These are phyloP conservation scores for Hipposideros larvatus DNA, from an alignment of 2,797 vertebrate genomes.

Conservation along the genomic window DNA sequence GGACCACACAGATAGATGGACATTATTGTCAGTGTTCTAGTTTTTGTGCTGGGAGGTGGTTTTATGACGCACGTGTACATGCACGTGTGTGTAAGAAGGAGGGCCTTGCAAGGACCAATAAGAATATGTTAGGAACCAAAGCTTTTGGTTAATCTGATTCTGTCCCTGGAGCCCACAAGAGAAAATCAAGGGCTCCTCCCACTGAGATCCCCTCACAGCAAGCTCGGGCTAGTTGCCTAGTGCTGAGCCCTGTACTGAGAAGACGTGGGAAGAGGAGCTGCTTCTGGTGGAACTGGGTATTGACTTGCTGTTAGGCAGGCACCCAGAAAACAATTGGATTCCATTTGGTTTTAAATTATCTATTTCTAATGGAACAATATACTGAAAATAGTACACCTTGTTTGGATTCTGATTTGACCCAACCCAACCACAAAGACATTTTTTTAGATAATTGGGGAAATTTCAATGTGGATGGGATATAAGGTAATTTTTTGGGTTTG, in stretches of 20 bases:
- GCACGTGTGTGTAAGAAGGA: not conserved
- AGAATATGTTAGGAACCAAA: constrained; percentile 15
- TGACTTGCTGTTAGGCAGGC: not conserved
- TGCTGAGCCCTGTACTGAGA: not conserved
- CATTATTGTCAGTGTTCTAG: not conserved
- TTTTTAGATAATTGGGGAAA: not conserved
- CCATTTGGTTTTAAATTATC: not conserved
- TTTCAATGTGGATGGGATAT: not conserved
- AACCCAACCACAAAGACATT: not conserved
- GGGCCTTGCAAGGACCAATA: not conserved
- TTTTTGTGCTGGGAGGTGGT: not conserved
- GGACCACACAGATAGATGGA: not conserved
- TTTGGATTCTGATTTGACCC: constrained; percentile 32
- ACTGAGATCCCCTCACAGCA: not conserved
- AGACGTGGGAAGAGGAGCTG: not conserved
- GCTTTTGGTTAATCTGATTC: not conserved
- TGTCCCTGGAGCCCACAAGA: not conserved
- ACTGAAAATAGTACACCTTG: constrained; percentile 17
- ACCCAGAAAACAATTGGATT: not conserved
- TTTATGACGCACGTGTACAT: not conserved
- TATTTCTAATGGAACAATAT: constrained; percentile 25
- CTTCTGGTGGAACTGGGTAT: not conserved
- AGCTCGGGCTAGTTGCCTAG: not conserved
- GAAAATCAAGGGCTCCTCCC: not conserved
- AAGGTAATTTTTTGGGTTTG: constrained; percentile 4